A percentile compares a stretch with the other conserved stretches of the same genome.
Conservation (phyloP, 1,140 invertebrate genomes). For the Anoplophora glabripennis region DNA sequence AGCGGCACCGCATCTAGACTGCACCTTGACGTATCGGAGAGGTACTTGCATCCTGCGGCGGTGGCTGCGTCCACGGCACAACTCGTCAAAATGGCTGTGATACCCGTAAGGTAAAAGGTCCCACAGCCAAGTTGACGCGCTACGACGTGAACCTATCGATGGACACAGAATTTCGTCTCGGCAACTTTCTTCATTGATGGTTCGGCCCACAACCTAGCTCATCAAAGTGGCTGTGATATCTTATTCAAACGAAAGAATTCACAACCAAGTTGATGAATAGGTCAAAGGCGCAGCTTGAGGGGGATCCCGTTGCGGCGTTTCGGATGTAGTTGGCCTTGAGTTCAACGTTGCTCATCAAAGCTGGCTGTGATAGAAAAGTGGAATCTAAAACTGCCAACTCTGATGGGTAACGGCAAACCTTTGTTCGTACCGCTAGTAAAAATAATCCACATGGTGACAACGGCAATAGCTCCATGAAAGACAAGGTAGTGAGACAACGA, state of each 20-base stretch:
- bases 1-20: conserved; percentile 37
- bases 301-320: conserved; percentile 1
- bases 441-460: conserved; percentile 11
- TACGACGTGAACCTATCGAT: conserved; percentile 45
- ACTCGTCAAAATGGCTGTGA: conserved; percentile 88
- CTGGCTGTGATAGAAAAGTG: conserved; percentile 74
- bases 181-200: neutral
- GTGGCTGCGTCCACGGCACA: conserved; percentile 50
- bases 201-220: conserved; percentile 54
- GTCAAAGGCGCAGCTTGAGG: conserved; percentile 38
- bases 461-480: conserved; percentile 65
- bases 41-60: neutral
- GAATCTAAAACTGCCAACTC: conserved; percentile 73
- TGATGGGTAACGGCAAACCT: conserved; percentile 54
- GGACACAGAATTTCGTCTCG: neutral
- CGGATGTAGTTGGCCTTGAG: conserved; percentile 23
- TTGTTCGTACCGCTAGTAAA: neutral
- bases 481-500: conserved; percentile 87
- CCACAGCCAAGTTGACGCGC: conserved; percentile 79
- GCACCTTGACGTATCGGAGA: neutral
- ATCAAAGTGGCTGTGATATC: conserved; percentile 84
- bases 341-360: conserved; percentile 74
- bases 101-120: conserved; percentile 70
- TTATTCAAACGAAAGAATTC: conserved; percentile 56
- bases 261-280: conserved; percentile 70